A percentile compares a stretch with the other conserved stretches of the same genome.
Evolutionary conservation across 1,140 invertebrate species (phyloP).

Genomic region (Acromyrmex charruanus): DNA sequence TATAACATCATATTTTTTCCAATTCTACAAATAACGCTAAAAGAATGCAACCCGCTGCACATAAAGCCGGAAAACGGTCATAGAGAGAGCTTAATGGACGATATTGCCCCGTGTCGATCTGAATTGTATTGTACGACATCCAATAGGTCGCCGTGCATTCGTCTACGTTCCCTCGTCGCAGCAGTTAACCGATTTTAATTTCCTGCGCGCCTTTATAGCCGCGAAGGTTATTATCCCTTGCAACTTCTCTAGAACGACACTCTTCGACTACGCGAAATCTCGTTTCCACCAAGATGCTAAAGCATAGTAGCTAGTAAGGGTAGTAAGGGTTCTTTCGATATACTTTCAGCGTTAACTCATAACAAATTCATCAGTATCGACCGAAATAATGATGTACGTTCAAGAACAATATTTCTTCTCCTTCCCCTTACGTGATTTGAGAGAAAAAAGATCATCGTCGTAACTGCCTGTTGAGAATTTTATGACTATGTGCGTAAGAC

Average conservation of each 20-base stretch:
- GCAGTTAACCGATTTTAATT: conserved; percentile 84
- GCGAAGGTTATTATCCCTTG: conserved; percentile 77
- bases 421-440: background rate
- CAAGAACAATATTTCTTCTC: background rate
- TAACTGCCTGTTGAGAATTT: conserved; percentile 59
- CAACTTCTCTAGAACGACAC: conserved; percentile 51
- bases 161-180: conserved; percentile 24
- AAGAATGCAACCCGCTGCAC: background rate
- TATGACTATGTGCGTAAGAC: conserved; percentile 37
- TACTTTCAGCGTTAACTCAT: background rate
- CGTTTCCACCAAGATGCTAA: background rate
- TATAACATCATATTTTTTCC: conserved; percentile 16
- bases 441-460: conserved; percentile 23
- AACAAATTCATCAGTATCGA: conserved; percentile 13
- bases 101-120: conserved; percentile 67
- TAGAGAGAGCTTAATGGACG: conserved; percentile 21
- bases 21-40: conserved; percentile 18
- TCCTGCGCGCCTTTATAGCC: conserved; percentile 79
- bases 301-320: background rate
- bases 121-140: conserved; percentile 31
- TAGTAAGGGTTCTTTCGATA: background rate
- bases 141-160: conserved; percentile 48
- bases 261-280: conserved; percentile 61
- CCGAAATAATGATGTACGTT: conserved; percentile 1
- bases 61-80: conserved; percentile 21